phyloP scores from a whole-genome alignment of 2,797 vertebrate genomes.

The Helarctos malayanus region DNA sequence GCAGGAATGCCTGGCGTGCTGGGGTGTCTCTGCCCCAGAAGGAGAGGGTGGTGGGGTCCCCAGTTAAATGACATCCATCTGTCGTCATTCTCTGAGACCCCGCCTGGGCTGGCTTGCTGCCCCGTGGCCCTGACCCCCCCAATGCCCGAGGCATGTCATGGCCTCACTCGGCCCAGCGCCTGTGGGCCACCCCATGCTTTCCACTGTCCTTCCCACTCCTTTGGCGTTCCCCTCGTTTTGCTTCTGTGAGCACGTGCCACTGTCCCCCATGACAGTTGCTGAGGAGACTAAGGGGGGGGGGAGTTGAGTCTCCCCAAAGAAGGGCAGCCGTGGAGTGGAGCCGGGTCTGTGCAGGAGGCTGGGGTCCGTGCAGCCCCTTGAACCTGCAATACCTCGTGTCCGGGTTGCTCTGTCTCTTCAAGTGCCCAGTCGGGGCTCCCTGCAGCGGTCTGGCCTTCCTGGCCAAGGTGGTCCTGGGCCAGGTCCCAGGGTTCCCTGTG shows the following conservation, averaged over 20 bases:
- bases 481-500: background rate
- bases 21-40: background rate
- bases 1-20: background rate
- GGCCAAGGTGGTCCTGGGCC: background rate
- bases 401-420: too few species aligned
- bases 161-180: background rate
- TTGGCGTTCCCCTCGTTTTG: background rate
- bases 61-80: background rate
- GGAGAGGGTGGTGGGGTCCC: background rate
- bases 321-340: background rate
- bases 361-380: background rate
- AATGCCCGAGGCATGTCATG: background rate
- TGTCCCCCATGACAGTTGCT: background rate
- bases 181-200: background rate
- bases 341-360: background rate
- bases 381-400: fast-evolving
- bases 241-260: background rate
- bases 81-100: background rate
- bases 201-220: background rate
- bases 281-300: background rate
- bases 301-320: background rate
- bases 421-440: background rate
- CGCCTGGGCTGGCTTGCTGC: background rate
- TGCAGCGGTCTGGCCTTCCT: background rate
- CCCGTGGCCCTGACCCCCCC: background rate